Base-by-base conservation (phyloP, 2,888 invertebrate genomes). In the Lithophane leautieri region DNA sequence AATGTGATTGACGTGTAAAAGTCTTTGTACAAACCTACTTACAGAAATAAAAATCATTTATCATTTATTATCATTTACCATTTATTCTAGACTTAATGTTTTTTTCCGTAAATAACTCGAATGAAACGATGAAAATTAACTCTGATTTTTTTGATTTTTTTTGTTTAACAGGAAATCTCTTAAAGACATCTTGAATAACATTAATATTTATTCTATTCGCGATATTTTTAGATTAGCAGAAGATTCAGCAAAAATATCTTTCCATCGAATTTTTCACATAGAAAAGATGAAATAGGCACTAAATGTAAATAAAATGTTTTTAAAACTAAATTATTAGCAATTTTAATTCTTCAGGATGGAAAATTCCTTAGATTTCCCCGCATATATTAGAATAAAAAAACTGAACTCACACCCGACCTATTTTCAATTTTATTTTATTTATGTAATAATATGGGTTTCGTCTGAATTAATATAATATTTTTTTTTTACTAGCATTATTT, bases 251-350 rank as follows among this genome's bases (percentile, higher is more conserved):
- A 65, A 65, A 47, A 28, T 67, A 25, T 40, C 0, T 40, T 40
- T 68, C 11, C 25, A 8, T 42, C 25, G 14, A 42, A 28, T 56
- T 25, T 19, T 25, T 54, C n/a, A 54, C 11, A 0, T 11, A 11
- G 6, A 28, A 22, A 44, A 28, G 11, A 62, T 22, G 0, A 47
- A 65, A 65, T 44, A 28, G 19, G 4, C 19, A 34, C 3, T 25
- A 66, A 44, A 44, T 50, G 9, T n/a, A 44, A 34, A 19, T 47
- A 34, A 25, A n/a, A 65, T 25, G 34, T 47, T 40, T 54, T 6
- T n/a, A 54, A n/a, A 22, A n/a, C 54, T 12, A 12, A 54, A 54
- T 14, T 54, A 56, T 73, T 50, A 60, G n/a, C 50, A 61, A 50
- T 75, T 52, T n/a, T 74, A n/a, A 28, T 47, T 16, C 19, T 47